Conservation (phyloP, 35 echinoderm and acorn worm genomes). For the Heliocidaris erythrogramma region DNA sequence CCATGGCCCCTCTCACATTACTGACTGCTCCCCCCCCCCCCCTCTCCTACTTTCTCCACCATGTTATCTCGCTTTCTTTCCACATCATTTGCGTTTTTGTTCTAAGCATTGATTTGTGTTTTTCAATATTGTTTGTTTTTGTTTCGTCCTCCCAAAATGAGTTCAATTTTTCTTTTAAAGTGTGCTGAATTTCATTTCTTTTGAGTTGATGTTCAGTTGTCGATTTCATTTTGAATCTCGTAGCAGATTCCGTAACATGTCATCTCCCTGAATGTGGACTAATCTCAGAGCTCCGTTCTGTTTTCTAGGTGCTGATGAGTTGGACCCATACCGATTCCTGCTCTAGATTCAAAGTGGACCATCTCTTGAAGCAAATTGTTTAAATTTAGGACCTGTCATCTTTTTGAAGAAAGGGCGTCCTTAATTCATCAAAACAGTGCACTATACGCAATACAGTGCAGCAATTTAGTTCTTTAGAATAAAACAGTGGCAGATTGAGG, state of each 20-base stretch:
- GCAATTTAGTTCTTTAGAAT: too few species aligned
- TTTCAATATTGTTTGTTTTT: neutral
- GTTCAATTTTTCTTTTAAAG: neutral
- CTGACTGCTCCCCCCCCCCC: neutral
- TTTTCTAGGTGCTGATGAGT: neutral
- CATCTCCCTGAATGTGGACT: neutral
- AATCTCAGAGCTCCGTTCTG: neutral
- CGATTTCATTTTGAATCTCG: neutral
- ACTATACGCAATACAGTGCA: neutral
- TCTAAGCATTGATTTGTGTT: neutral
- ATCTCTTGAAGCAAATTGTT: neutral
- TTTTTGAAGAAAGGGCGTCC: neutral
- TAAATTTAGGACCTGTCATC: neutral
- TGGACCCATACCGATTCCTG: neutral
- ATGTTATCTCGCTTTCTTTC: neutral
- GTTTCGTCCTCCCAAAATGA: neutral
- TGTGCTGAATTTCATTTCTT: neutral
- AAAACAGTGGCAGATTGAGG: too few species aligned
- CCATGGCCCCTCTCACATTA: neutral
- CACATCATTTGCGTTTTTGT: neutral
- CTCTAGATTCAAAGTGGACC: slow-evolving; percentile 7
- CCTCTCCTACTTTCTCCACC: neutral
- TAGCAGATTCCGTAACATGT: neutral
- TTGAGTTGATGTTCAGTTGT: slow-evolving; percentile 10
- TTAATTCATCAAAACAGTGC: neutral